Base-by-base conservation (phyloP, 2,797 vertebrate genomes). In the Discoglossus pictus region DNA sequence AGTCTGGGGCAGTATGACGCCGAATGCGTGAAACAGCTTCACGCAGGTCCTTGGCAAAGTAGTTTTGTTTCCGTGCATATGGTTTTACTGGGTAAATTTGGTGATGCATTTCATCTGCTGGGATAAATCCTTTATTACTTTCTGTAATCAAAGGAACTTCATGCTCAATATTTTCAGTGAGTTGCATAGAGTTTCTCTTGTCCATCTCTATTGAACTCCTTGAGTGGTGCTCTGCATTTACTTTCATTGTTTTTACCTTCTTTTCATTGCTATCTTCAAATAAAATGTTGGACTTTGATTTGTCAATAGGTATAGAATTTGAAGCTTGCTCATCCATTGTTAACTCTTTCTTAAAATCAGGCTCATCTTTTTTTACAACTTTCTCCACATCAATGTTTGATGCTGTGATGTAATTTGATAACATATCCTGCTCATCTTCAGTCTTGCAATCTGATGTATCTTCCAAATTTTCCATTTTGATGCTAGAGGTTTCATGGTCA, bases 1-100 rank as follows among this genome's bases (percentile, higher is more conserved):
- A 98, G 79, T 97, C 94, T 0, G 95, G 95, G 0, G 96, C 94
- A 0, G 95, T 98, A 79, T 97, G 95, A 42, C 90, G 93, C 18
- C 94, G 91, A 68, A 97, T 95, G 69, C 92, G 92, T 56, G 85
- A 92, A 52, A 97, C 92, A 0, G 92, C 93, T 7, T 96, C 94
- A 48, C 91, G 83, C 64, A 98, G 79, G 0, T 90, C 89, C 71
- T 78, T 85, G 0, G 88, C 85, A 44, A 86, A 89, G 51, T 80
- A 82, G 44, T 40, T 79, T 0, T 79, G 79, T 40, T 72, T 72
- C 18, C 79, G 58, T 8, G 20, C 13, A 58, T 42, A 63, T 12
- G 15, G 5, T 27, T 31, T 71, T 6, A 42, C 15, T 4, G 11
- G 17, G 9, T 15, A 6, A 9, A 4, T 42, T 17, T 35, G 7